These are phyloP conservation scores for Cantharis lateralis DNA, from an alignment of 2,888 invertebrate genomes.

Conservation along the genomic window DNA sequence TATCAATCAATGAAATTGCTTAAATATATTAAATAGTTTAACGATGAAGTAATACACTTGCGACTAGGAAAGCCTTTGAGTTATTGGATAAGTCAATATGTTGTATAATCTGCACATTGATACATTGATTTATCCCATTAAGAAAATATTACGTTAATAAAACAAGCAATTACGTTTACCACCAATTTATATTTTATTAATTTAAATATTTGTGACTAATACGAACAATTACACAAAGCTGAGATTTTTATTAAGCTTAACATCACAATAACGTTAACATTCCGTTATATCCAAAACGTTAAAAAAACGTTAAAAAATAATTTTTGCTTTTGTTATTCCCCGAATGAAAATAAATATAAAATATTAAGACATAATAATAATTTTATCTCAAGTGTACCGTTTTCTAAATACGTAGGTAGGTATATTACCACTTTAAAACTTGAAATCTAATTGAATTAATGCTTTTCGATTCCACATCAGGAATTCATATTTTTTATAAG, in stretches of 20 bases:
- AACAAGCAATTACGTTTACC: neutral
- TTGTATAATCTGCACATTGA: neutral
- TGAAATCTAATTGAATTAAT: too few species aligned
- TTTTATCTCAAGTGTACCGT: too few species aligned
- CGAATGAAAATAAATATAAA: too few species aligned
- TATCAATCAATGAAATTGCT: constrained; percentile 1
- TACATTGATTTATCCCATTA: neutral
- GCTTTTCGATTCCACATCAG: too few species aligned
- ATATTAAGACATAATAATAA: too few species aligned
- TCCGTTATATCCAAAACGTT: too few species aligned
- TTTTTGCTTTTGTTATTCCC: too few species aligned
- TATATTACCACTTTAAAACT: too few species aligned
- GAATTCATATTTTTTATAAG: too few species aligned
- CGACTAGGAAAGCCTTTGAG: neutral
- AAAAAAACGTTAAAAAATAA: too few species aligned
- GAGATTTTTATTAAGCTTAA: neutral
- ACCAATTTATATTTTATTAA: neutral
- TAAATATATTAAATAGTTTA: constrained; percentile 1
- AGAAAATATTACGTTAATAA: neutral
- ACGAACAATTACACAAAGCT: neutral
- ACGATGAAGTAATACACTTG: neutral
- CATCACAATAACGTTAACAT: too few species aligned
- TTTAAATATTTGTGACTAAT: neutral
- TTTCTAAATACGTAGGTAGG: too few species aligned
- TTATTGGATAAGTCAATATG: neutral